Percentiles rank a stretch among this genome's conserved stretches.
phyloP scores from a whole-genome alignment of 1,140 invertebrate genomes.

The Tetramorium alpestre region DNA sequence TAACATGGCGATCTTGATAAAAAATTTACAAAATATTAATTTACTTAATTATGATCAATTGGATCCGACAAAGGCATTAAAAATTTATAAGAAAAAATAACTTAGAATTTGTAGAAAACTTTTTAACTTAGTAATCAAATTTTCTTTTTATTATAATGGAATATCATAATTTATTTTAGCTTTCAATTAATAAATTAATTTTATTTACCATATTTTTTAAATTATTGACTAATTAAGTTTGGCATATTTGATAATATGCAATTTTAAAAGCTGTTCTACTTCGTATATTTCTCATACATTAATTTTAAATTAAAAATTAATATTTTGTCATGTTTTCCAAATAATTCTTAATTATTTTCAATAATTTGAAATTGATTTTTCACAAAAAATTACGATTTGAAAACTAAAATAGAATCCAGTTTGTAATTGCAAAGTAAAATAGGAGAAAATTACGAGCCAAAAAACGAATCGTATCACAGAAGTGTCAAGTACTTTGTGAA shows the following conservation, averaged over 20 bases:
- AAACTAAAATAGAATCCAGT: background rate
- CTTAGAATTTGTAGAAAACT: no score
- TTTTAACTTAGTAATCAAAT: background rate
- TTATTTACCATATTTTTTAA: constrained; percentile 1
- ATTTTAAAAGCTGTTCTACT: background rate
- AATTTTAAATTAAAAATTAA: background rate
- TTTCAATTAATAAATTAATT: background rate
- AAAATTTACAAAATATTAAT: background rate
- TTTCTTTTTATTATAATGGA: constrained; percentile 1
- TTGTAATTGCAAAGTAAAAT: no score
- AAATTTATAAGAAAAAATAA: background rate
- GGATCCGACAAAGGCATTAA: background rate
- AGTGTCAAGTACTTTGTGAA: no score
- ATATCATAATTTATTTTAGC: background rate
- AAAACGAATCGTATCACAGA: no score
- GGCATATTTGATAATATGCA: background rate
- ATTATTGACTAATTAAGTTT: background rate
- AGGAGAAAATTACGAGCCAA: no score
- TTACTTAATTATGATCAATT: background rate
- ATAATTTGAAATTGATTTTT: background rate
- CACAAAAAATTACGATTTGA: background rate
- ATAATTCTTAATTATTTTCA: background rate
- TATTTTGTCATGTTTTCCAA: background rate
- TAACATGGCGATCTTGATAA: background rate
- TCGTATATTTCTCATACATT: background rate